Evolutionary conservation across 2,113 vertebrate genomes (phyloP), one percentile per base, ranked within the genome.

Genomic region (Oncorhynchus tshawytscha): DNA sequence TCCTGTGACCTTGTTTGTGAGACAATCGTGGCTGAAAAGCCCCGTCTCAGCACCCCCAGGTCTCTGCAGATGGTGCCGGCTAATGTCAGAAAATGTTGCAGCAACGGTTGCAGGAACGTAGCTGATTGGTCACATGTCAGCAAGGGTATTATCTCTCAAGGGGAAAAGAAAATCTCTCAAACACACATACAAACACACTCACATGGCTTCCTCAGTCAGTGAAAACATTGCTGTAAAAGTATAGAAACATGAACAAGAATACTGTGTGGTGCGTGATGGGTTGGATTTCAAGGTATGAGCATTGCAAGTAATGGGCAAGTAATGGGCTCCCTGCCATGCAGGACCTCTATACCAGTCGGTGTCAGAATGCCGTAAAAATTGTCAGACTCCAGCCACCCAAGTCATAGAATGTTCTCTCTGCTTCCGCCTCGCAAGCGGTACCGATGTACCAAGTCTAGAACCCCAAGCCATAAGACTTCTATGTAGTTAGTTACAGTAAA

Each of bases 21-120:
- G 67, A 68, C 31, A 5, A 68, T 34, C 31, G 51, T 34, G 72
- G 71, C 66, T 84, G 74, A 77, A 66, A 84, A 18, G 62, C 68
- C 25, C n/a, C 60, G 1, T 64, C 60, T 24, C 60, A 64, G 60
- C 60, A 64, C 18, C 22, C 60, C 34, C 29, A 12, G 5, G 67
- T 45, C 18, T 12, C 67, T 68, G 67, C 67, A 68, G 67, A 45
- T 68, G 67, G 67, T 69, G 67, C 67, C 5, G 34, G 67, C 31
- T 45, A 20, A 22, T 64, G 62, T 64, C 34, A 45, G 34, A 34
- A 69, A 69, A 69, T 20, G 34, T 69, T 22, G 67, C 39, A 45
- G 39, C 39, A 45, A 45, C 11, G 2, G 39, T 45, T 45, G 39
- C 67, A 39, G 31, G 18, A 69, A 69, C 51, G 49, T 72, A 22